Conservation (phyloP, 2,888 invertebrate species). For the Drosophila hamatofila region DNA sequence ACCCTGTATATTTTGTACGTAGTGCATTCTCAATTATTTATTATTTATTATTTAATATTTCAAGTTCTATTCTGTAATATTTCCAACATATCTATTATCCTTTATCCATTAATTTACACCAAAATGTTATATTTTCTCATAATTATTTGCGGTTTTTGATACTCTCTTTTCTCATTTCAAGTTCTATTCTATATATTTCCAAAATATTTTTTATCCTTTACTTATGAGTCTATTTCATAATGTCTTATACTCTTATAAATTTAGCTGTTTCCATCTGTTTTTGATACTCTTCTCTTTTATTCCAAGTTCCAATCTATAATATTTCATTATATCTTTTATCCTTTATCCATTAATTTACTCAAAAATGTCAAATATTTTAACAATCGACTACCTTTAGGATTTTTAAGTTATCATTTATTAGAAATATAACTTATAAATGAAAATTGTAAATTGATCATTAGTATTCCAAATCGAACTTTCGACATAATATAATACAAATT, state of each 20-base stretch:
- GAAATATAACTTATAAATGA: too few relatives aligned
- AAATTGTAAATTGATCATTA: too few relatives aligned
- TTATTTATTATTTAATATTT: too few relatives aligned
- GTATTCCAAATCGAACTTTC: too few relatives aligned
- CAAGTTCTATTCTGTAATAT: not conserved
- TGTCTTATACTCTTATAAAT: too few relatives aligned
- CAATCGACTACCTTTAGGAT: too few relatives aligned
- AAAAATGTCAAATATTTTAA: too few relatives aligned
- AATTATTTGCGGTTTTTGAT: not conserved
- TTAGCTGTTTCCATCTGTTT: too few relatives aligned
- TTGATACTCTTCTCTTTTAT: not conserved
- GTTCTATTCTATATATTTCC: not conserved
- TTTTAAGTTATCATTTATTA: too few relatives aligned
- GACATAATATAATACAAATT: too few relatives aligned
- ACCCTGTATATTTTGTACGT: not conserved
- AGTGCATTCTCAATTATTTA: not conserved
- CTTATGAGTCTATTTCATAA: too few relatives aligned
- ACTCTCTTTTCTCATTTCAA: not conserved
- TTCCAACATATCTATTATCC: not conserved
- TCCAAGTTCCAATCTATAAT: not conserved
- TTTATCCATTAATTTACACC: not conserved
- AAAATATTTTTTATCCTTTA: not conserved
- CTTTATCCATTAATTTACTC: too few relatives aligned
- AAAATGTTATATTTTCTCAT: not conserved
- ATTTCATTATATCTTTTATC: not conserved